phyloP scores from a whole-genome alignment of 2,113 vertebrate species.

The Rallus limicola region DNA sequence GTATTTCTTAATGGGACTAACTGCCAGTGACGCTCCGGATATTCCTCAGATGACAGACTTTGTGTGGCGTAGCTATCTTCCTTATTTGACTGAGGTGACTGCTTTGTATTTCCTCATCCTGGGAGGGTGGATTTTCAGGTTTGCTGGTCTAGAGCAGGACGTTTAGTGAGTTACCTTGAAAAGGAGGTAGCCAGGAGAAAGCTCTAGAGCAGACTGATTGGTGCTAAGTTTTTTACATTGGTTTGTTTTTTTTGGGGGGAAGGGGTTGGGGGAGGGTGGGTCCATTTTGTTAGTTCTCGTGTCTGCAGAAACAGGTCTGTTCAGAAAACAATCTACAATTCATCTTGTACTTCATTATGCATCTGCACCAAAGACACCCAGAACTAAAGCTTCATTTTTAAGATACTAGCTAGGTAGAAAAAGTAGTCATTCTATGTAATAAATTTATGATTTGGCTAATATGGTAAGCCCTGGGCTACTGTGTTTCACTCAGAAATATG shows the following conservation, averaged over 20 bases:
- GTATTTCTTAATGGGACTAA: background rate
- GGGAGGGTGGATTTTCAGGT: background rate
- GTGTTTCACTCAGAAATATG: background rate
- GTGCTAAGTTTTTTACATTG: background rate
- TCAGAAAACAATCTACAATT: background rate
- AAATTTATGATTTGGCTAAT: background rate
- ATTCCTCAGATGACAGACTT: too few relatives aligned
- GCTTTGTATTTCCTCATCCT: background rate
- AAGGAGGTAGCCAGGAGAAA: background rate
- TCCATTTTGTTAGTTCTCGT: background rate
- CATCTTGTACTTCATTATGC: background rate
- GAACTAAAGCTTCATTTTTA: background rate
- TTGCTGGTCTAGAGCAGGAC: background rate
- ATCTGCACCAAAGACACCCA: background rate
- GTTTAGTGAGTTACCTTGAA: background rate
- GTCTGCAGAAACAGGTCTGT: background rate
- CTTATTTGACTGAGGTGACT: accelerated
- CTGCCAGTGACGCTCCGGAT: background rate
- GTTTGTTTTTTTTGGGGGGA: too few relatives aligned
- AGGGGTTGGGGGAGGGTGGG: too few relatives aligned
- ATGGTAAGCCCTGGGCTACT: background rate
- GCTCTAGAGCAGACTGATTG: background rate
- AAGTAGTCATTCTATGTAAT: background rate
- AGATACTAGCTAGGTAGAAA: background rate
- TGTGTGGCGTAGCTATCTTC: too few relatives aligned